Evolutionary conservation across 2,797 vertebrate species (phyloP), one percentile per base, ranked within the genome.

Genomic region (Furcifer pardalis): DNA sequence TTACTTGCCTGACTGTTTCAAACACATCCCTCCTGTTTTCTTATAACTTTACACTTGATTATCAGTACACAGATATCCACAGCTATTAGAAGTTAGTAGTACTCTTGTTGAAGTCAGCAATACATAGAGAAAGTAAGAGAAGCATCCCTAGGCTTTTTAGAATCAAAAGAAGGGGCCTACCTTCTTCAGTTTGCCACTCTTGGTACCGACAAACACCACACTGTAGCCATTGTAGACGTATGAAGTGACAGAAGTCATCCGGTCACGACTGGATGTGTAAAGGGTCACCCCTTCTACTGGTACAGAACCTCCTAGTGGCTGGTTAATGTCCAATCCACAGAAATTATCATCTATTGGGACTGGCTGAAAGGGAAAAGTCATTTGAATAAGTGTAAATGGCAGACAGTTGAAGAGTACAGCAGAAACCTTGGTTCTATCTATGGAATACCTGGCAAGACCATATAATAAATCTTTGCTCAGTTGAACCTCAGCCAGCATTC

Each of bases 251-350:
- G 99, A 97, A 15, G 98, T 99, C 97, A 99, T 98, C 90, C 98
- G 96, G 93, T 99, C 99, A 4, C 97, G 96, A 90, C 96, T 97
- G 84, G 99, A 97, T 0, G 98, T 98, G 92, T 97, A 99, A 69
- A 99, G 96, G 0, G 95, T 97, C 94, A 98, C 96, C 19, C 98
- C 98, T 0, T 98, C 98, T 90, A 99, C 98, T 8, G 99, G 96
- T 56, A 96, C 96, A 0, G 98, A 98, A 81, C 98, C 98, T 25
- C 99, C 99, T 1, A 99, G 97, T 77, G 99, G 97, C 94, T 99
- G 98, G 96, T 99, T 99, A 96, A 99, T 99, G 96, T 99, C 99
- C 68, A 99, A 95, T 79, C 99, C 99, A 0, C 99, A 99, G 97
- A 99, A 99, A 12, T 97, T 98, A 95, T 99, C 99, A 35, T 99